Conservation (phyloP, 1,140 invertebrate genomes). For the Antheraea pernyi region DNA sequence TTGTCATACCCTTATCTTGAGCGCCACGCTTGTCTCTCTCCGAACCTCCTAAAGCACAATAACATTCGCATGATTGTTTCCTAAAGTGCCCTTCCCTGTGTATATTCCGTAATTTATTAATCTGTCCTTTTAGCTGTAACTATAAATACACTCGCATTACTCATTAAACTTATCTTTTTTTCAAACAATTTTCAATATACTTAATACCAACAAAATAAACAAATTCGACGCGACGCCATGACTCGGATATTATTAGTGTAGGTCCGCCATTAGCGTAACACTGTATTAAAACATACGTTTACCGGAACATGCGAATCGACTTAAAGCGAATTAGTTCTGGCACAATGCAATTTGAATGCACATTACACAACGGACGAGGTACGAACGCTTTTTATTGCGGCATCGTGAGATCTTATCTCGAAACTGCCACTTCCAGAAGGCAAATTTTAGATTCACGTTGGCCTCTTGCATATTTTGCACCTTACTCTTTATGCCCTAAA, state of each 20-base stretch:
- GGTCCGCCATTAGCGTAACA: conserved; percentile 46
- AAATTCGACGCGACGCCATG: conserved; percentile 17
- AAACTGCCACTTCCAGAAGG: conserved; percentile 77
- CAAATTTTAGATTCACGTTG: conserved; percentile 70
- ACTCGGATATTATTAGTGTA: conserved; percentile 30
- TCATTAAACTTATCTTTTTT: conserved; percentile 13
- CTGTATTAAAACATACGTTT: conserved; percentile 74
- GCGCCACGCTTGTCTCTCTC: conserved; percentile 66
- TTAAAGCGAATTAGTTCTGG: conserved; percentile 78
- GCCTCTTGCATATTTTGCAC: conserved; percentile 41
- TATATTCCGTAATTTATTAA: conserved; percentile 13
- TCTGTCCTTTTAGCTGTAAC: conserved; percentile 1
- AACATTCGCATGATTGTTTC: conserved; percentile 60
- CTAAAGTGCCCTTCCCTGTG: conserved; percentile 25
- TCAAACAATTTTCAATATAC: background rate
- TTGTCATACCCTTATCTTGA: conserved; percentile 76
- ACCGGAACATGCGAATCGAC: conserved; percentile 75
- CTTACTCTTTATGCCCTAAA: conserved; percentile 41
- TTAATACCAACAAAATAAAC: background rate
- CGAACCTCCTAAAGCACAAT: conserved; percentile 55
- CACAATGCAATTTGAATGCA: conserved; percentile 79
- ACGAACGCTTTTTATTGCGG: conserved; percentile 78
- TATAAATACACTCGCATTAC: conserved; percentile 9
- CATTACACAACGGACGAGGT: conserved; percentile 77
- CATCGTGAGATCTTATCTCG: conserved; percentile 78